These are phyloP conservation scores for Ophion ventricosus DNA, from an alignment of 2,888 invertebrate species.

Conservation along the genomic window DNA sequence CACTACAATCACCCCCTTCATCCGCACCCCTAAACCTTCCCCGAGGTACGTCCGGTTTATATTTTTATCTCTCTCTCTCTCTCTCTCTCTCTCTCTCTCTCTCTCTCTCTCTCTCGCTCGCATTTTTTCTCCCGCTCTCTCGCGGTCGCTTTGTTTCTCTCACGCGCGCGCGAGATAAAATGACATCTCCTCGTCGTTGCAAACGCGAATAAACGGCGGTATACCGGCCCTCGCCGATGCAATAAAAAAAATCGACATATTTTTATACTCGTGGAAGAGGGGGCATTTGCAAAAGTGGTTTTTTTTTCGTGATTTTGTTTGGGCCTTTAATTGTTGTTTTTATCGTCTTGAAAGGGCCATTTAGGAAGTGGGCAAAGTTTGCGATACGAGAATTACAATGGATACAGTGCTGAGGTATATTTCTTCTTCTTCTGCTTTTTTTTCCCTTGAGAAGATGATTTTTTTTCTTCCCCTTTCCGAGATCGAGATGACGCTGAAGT, in stretches of 20 bases:
- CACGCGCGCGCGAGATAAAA: constrained; percentile 37
- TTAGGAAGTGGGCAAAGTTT: neutral
- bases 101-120: neutral
- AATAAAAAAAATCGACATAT: constrained; percentile 8
- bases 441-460: neutral
- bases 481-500: neutral
- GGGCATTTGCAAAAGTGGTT: too few species aligned
- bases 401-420: constrained; percentile 69
- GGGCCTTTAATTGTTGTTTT: too few species aligned
- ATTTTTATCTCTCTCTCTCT: neutral
- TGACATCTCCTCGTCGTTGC: constrained; percentile 40
- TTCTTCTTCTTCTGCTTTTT: neutral
- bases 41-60: too few species aligned
- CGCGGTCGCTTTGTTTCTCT: neutral
- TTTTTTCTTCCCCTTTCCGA: neutral
- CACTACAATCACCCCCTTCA: neutral
- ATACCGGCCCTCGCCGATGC: neutral
- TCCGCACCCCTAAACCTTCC: too few species aligned
- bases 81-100: constrained; percentile 1
- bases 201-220: constrained; percentile 31
- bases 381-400: constrained; percentile 52
- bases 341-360: too few species aligned
- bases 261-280: too few species aligned
- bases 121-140: neutral
- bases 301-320: too few species aligned